A percentile compares a stretch with the other conserved stretches of the same genome.
Conservation (phyloP, 2,797 vertebrate genomes). For the Phrynocephalus forsythii region DNA sequence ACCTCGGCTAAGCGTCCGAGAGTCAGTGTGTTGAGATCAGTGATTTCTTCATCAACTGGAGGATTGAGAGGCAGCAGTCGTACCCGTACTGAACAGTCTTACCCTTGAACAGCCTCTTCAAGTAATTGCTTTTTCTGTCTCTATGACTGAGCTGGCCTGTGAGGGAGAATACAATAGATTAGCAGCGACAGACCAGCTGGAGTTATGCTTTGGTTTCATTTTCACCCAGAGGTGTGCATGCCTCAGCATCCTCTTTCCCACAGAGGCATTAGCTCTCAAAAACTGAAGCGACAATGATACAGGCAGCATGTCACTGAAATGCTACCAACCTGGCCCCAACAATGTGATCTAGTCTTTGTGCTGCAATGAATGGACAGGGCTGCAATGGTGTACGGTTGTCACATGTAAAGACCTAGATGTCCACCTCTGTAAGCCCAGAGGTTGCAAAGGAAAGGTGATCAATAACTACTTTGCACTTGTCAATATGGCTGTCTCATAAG, state of each 20-base stretch:
- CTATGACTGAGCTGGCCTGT: not conserved
- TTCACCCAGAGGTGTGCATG: not conserved
- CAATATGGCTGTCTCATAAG: not conserved
- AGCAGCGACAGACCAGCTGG: not conserved
- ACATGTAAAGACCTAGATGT: not conserved
- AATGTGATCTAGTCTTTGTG: not conserved
- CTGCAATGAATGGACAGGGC: not conserved
- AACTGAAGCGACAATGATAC: not conserved
- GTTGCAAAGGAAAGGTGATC: not conserved
- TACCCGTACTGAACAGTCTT: not conserved
- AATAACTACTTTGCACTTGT: not conserved
- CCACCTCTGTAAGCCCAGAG: not conserved
- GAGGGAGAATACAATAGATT: not conserved
- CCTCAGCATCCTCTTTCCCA: not conserved
- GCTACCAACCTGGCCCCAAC: not conserved
- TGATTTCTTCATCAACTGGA: not conserved
- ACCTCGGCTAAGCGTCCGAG: not conserved
- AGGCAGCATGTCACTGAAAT: not conserved
- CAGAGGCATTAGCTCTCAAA: slow-evolving; percentile 5
- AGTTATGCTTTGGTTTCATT: not conserved
- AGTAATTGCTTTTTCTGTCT: not conserved
- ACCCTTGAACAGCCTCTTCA: not conserved
- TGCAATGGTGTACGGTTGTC: not conserved
- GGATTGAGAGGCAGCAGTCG: not conserved
- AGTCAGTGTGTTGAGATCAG: not conserved